Evolutionary conservation across 1,140 invertebrate species (phyloP).

Genomic region (Trichomalopsis sarcophagae): DNA sequence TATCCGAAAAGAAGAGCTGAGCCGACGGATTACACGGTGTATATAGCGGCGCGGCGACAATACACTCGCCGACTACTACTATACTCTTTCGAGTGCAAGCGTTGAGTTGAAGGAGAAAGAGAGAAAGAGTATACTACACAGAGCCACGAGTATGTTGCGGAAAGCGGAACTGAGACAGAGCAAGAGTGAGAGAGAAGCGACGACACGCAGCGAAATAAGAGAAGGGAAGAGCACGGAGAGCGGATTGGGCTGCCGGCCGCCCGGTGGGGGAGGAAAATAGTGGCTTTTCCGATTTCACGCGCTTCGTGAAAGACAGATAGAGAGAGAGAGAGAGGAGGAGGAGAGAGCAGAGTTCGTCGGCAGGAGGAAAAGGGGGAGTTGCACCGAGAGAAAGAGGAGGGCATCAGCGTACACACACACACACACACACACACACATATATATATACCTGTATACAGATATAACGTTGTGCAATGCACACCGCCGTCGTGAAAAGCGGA

Average conservation of each 20-base stretch:
- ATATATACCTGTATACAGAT: neutral
- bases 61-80: neutral
- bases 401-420: neutral
- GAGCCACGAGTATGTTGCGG: conserved; percentile 32
- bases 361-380: neutral
- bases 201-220: conserved; percentile 38
- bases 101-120: conserved; percentile 11
- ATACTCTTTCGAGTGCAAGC: neutral
- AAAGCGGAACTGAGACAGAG: conserved; percentile 47
- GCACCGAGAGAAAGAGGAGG: neutral
- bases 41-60: conserved; percentile 5
- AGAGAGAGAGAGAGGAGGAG: neutral
- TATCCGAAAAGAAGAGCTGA: neutral
- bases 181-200: neutral
- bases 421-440: neutral
- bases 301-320: neutral
- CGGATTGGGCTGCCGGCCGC: conserved; percentile 29
- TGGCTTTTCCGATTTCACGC: conserved; percentile 47
- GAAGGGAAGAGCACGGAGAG: conserved; percentile 39
- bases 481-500: conserved; percentile 27
- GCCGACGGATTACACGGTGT: neutral
- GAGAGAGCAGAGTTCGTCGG: neutral
- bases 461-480: neutral
- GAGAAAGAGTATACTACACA: neutral
- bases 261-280: conserved; percentile 33